Percentiles rank a stretch among this genome's conserved stretches.
These are phyloP conservation scores for Slavum lentiscoides DNA, from an alignment of 2,888 invertebrate genomes.

Conservation along the genomic window DNA sequence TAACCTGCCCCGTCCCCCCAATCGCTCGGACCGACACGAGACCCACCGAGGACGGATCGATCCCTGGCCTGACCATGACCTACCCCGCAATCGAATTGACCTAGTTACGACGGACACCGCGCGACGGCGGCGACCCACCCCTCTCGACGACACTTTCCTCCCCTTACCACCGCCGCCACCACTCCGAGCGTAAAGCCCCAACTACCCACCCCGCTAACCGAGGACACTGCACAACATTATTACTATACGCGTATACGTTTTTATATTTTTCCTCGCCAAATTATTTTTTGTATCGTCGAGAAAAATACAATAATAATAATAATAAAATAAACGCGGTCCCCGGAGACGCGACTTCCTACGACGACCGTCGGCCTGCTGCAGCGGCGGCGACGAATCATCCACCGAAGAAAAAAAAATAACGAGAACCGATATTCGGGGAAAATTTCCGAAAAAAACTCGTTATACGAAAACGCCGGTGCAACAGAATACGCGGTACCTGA, in stretches of 20 bases:
- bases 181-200: too few species aligned
- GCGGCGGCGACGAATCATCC: too few species aligned
- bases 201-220: too few species aligned
- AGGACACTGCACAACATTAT: too few species aligned
- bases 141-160: background rate
- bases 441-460: too few species aligned
- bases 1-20: background rate
- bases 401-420: too few species aligned
- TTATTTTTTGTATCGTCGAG: background rate
- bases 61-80: constrained; percentile 51
- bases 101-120: constrained; percentile 11
- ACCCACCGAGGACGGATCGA: constrained; percentile 9
- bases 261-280: background rate
- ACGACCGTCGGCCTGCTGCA: too few species aligned
- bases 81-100: constrained; percentile 45
- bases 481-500: too few species aligned
- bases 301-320: background rate
- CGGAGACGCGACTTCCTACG: too few species aligned
- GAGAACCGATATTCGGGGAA: too few species aligned
- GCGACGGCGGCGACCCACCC: background rate
- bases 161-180: background rate
- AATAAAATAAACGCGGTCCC: background rate
- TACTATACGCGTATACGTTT: too few species aligned
- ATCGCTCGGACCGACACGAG: background rate
- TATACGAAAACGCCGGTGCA: too few species aligned